Evolutionary conservation across 2,113 vertebrate species (phyloP).

Genomic region (Apus apus): DNA sequence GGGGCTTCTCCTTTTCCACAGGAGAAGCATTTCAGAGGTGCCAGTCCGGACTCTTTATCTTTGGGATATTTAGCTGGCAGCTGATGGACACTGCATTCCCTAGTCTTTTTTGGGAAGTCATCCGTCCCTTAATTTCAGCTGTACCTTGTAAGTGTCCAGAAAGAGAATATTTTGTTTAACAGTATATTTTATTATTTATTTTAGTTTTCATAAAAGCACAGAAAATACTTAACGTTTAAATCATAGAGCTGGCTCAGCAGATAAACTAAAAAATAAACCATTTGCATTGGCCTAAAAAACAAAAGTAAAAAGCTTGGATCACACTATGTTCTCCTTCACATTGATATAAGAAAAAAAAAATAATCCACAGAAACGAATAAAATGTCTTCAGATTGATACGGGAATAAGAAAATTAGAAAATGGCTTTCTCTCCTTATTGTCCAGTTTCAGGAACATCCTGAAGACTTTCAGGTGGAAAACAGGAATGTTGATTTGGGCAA

Average conservation of each 20-base stretch:
- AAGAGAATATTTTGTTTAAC: background rate
- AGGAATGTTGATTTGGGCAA: background rate
- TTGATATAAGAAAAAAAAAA: background rate
- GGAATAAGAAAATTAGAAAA: background rate
- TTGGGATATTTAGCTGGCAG: fast-evolving
- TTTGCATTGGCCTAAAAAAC: background rate
- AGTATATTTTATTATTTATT: background rate
- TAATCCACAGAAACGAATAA: background rate
- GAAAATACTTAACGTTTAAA: background rate
- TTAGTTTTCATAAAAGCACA: background rate
- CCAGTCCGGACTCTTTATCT: background rate
- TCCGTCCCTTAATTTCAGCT: background rate
- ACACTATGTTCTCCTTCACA: background rate
- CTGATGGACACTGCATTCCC: background rate
- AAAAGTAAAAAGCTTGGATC: background rate
- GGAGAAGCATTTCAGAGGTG: background rate
- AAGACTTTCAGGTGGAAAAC: background rate
- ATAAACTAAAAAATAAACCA: background rate
- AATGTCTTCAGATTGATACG: background rate
- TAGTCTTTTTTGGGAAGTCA: background rate
- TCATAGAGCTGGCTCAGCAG: background rate
- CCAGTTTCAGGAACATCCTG: background rate
- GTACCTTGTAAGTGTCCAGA: background rate
- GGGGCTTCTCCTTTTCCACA: background rate
- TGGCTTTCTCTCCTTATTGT: background rate